Conservation (phyloP, 2,888 invertebrate genomes). For the Eudasyphora cyanicolor region DNA sequence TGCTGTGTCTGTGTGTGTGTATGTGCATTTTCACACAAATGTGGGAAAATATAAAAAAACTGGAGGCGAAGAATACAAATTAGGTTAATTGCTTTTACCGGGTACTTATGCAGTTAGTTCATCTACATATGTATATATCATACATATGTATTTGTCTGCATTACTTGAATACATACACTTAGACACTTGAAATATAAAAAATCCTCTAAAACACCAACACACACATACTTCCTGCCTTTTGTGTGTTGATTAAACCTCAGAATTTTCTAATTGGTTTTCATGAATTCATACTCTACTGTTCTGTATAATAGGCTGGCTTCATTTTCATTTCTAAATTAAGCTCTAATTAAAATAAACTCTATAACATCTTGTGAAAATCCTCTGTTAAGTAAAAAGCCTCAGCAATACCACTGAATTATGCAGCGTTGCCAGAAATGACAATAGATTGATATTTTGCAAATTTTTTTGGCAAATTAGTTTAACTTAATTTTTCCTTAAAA, state of each 20-base stretch:
- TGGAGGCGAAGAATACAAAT: constrained; percentile 44
- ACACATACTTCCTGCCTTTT: constrained; percentile 44
- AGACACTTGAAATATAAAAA: neutral
- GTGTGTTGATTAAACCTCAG: constrained; percentile 54
- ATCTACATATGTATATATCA: neutral
- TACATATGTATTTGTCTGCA: constrained; percentile 16
- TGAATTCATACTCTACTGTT: constrained; percentile 45
- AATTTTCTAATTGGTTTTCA: constrained; percentile 67
- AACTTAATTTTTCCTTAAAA: no score
- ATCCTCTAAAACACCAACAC: neutral
- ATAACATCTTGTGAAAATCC: no score
- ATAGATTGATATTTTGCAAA: no score
- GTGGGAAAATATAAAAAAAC: constrained; percentile 24
- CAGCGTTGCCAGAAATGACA: no score
- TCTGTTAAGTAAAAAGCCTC: no score
- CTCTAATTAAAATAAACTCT: no score
- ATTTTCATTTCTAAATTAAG: no score
- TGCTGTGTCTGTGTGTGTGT: neutral
- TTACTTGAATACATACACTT: constrained; percentile 29
- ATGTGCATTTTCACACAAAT: neutral
- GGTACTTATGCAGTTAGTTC: constrained; percentile 56
- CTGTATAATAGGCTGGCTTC: neutral
- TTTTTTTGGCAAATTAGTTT: no score
- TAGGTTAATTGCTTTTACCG: constrained; percentile 65
- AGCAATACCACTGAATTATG: no score